Conservation (phyloP, 2,113 vertebrate species). For the Cricetomys ansorgei region DNA sequence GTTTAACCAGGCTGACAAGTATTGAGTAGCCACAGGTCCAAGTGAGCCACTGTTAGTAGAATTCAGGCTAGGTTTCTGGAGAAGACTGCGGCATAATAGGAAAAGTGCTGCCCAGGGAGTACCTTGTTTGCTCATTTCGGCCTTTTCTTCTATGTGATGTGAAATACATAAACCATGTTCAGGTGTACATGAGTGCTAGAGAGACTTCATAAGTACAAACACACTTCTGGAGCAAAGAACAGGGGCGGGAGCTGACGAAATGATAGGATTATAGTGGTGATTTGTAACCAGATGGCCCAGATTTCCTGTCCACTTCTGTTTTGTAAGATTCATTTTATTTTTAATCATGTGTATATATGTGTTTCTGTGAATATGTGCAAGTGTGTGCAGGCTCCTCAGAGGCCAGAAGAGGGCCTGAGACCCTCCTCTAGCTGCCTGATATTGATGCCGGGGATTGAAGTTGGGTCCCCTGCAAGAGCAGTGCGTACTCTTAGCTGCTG, state of each 20-base stretch:
- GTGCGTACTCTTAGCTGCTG: background rate
- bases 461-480: background rate
- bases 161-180: background rate
- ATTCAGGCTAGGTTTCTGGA: background rate
- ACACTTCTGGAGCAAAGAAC: background rate
- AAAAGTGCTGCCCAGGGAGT: background rate
- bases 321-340: background rate
- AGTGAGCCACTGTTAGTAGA: background rate
- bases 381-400: background rate
- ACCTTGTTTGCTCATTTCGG: background rate
- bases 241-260: background rate
- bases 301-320: constrained; percentile 14
- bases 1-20: background rate
- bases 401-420: background rate
- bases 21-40: background rate
- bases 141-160: background rate
- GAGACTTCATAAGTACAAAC: background rate
- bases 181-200: background rate
- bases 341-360: background rate
- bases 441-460: background rate
- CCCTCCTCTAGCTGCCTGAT: background rate
- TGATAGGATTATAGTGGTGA: background rate
- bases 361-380: background rate
- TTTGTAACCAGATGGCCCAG: background rate
- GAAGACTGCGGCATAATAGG: background rate